Percentiles rank a stretch among this genome's conserved stretches.
These are phyloP conservation scores for Cataglyphis cursor DNA, from an alignment of 2,888 invertebrate genomes.

Conservation along the genomic window DNA sequence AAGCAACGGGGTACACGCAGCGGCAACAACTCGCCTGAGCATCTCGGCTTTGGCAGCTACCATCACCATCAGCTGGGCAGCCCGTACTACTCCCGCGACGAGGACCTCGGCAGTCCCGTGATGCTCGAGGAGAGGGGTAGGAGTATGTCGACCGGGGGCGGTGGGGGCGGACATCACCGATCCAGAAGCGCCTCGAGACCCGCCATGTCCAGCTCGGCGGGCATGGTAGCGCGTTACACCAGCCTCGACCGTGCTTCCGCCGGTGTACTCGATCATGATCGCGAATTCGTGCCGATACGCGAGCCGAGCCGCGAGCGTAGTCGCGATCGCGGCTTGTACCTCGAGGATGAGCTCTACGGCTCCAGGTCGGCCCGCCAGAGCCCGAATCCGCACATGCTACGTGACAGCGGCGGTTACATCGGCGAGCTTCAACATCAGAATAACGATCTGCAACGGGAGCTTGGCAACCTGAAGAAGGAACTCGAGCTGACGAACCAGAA, in stretches of 20 bases:
- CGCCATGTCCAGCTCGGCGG: conserved; percentile 87
- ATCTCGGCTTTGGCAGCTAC: conserved; percentile 85
- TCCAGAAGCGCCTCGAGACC: conserved; percentile 94
- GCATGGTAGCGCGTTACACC: conserved; percentile 89
- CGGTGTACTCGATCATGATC: conserved; percentile 92
- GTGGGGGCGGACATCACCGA: conserved; percentile 91
- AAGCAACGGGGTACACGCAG: conserved; percentile 87
- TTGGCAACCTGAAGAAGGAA: conserved; percentile 96
- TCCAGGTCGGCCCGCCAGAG: conserved; percentile 91
- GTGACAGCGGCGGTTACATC: conserved; percentile 91
- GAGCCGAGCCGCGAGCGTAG: conserved; percentile 90
- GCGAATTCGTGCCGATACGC: conserved; percentile 95
- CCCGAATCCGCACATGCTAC: conserved; percentile 90
- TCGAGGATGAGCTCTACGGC: conserved; percentile 91
- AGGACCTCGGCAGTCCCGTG: conserved; percentile 95
- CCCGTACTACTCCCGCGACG: conserved; percentile 88
- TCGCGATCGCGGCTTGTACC: conserved; percentile 90
- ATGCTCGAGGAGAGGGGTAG: conserved; percentile 92
- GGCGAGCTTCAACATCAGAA: conserved; percentile 97
- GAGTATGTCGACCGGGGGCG: conserved; percentile 88
- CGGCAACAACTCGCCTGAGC: conserved; percentile 89
- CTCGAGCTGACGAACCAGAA: conserved; percentile 98
- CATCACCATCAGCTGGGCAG: conserved; percentile 87
- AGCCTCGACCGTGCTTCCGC: conserved; percentile 90
- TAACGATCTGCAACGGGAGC: conserved; percentile 97